A percentile compares a stretch with the other conserved stretches of the same genome.
Conservation (phyloP, 2,888 invertebrate genomes). For the Limenitis camilla region DNA sequence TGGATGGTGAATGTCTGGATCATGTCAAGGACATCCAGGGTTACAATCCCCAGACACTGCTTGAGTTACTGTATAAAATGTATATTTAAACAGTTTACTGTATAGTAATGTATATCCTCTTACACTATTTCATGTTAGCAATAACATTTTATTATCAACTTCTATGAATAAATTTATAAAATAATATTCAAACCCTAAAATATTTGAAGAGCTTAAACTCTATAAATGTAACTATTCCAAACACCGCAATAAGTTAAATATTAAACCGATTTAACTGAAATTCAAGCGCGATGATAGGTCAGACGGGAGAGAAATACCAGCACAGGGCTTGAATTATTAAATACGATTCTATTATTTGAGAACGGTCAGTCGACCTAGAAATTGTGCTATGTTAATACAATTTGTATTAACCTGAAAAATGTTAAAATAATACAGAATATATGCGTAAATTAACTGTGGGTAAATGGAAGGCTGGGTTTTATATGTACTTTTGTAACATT, state of each 20-base stretch:
- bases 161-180: neutral
- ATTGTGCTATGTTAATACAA: neutral
- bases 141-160: neutral
- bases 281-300: conserved; percentile 11
- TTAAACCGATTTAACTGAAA: conserved; percentile 10
- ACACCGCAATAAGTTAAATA: conserved; percentile 7
- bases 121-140: neutral
- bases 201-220: neutral
- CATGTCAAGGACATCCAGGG: no score
- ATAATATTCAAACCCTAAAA: neutral
- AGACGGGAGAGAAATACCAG: conserved; percentile 2
- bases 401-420: neutral
- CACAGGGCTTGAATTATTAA: conserved; percentile 10
- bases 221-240: neutral
- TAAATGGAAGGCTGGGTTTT: no score
- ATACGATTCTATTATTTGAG: conserved; percentile 7
- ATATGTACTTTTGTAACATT: no score
- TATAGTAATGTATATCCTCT: neutral
- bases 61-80: neutral
- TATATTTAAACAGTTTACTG: neutral
- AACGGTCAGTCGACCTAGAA: conserved; percentile 8
- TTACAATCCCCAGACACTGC: no score
- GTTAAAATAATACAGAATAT: no score
- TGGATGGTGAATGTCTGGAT: no score
- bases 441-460: no score